Evolutionary conservation across 2,797 vertebrate genomes (phyloP).

Genomic region (Argentina silus): DNA sequence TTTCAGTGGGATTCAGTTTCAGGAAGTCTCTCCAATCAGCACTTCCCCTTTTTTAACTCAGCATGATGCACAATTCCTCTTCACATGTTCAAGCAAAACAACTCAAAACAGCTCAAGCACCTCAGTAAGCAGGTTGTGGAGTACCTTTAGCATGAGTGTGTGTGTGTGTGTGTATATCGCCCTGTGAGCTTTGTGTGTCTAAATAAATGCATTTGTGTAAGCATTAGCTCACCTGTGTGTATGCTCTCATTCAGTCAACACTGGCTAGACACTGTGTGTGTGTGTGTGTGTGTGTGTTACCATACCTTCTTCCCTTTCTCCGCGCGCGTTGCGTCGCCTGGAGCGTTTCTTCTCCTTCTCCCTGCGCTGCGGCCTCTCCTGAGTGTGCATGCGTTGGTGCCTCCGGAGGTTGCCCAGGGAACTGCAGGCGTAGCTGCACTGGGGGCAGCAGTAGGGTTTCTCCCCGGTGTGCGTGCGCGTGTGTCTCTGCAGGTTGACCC

Average conservation of each 20-base stretch:
- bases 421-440: conserved; percentile 94
- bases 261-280: background rate
- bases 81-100: too few species aligned
- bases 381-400: conserved; percentile 90
- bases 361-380: conserved; percentile 60
- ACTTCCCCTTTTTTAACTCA: conserved; percentile 48
- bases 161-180: background rate
- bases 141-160: background rate
- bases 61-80: too few species aligned
- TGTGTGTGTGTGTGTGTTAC: background rate
- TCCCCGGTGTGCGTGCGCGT: conserved; percentile 94
- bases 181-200: background rate
- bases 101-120: too few species aligned
- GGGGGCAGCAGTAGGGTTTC: conserved; percentile 90
- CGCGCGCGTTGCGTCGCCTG: background rate
- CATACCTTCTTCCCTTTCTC: conserved; percentile 51
- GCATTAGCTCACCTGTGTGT: too few species aligned
- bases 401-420: conserved; percentile 94
- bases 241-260: too few species aligned
- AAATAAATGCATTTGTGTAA: background rate
- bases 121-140: background rate
- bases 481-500: conserved; percentile 95
- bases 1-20: conserved; percentile 36
- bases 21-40: background rate
- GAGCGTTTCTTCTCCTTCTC: background rate